These are phyloP conservation scores for Acanthurus lineatus DNA, from an alignment of 2,797 vertebrate genomes.

Conservation along the genomic window DNA sequence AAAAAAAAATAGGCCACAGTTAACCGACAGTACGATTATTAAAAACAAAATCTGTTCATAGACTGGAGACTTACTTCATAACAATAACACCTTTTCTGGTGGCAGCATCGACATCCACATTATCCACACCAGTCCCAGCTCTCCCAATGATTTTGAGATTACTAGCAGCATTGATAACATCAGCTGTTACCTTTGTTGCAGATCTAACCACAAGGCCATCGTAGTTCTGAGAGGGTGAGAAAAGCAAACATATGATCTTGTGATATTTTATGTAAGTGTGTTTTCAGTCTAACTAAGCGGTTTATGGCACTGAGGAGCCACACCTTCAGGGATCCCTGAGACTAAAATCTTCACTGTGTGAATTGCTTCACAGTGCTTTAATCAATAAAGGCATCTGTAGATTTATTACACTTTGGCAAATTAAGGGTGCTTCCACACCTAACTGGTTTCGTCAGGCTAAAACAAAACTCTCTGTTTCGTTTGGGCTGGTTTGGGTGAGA, in stretches of 20 bases:
- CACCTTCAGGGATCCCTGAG: background rate
- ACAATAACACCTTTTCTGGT: slow-evolving; percentile 95
- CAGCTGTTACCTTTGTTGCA: slow-evolving; percentile 94
- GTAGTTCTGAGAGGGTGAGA: slow-evolving; percentile 85
- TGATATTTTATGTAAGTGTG: background rate
- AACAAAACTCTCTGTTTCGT: background rate
- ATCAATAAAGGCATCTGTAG: too few relatives aligned
- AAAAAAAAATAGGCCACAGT: slow-evolving; percentile 1
- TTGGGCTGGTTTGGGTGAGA: background rate
- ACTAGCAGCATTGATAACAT: slow-evolving; percentile 88
- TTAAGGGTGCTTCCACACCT: background rate
- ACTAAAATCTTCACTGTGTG: background rate
- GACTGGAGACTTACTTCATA: slow-evolving; percentile 93
- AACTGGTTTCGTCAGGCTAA: background rate
- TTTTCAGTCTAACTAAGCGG: background rate
- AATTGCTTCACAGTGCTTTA: background rate
- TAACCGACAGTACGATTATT: background rate
- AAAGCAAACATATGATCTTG: background rate
- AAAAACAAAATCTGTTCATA: background rate
- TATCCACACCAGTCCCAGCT: slow-evolving; percentile 97
- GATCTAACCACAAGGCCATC: slow-evolving; percentile 96
- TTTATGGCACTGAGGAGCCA: background rate
- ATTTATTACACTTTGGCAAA: background rate
- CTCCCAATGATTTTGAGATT: slow-evolving; percentile 94
- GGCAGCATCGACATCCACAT: slow-evolving; percentile 95